A percentile compares a stretch with the other conserved stretches of the same genome.
phyloP scores from a whole-genome alignment of 64 coral and sea anemone species.

The Stichodactyla helianthus region DNA sequence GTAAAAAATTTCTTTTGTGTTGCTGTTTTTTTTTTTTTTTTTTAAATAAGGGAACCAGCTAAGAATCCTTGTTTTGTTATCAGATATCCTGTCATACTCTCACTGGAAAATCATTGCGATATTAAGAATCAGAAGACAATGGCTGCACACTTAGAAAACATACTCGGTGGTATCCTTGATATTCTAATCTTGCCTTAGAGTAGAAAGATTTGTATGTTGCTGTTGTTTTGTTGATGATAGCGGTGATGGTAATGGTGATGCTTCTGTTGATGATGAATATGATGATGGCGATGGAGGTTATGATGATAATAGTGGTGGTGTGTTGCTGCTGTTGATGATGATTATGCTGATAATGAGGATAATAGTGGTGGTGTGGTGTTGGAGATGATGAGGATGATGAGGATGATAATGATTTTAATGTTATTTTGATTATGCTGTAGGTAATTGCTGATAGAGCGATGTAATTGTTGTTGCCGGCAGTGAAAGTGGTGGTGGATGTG shows the following conservation, averaged over 20 bases:
- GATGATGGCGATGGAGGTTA: no score
- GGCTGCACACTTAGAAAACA: conserved; percentile 69
- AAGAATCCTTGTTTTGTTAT: not conserved
- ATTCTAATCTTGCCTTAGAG: not conserved
- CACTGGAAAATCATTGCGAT: conserved; percentile 94
- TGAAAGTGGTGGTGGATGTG: no score
- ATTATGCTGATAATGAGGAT: no score
- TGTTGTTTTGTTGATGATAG: no score
- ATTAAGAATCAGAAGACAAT: conserved; percentile 83
- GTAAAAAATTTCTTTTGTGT: not conserved
- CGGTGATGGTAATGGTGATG: no score
- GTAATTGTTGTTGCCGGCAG: no score
- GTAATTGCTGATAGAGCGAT: no score
- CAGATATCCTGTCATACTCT: conserved; percentile 88
- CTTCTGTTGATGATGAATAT: no score
- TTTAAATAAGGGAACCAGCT: not conserved
- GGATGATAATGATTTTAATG: not conserved
- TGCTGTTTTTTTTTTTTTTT: not conserved
- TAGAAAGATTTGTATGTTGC: no score
- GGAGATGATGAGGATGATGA: not conserved
- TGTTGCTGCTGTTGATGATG: not conserved
- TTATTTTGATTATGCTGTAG: no score
- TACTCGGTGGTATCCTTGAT: conserved; percentile 80
- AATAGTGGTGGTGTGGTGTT: no score
- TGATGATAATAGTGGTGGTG: no score